Evolutionary conservation across 2,888 invertebrate genomes (phyloP), one percentile per base, ranked within the genome.

Genomic region (Fragum whitleyi): DNA sequence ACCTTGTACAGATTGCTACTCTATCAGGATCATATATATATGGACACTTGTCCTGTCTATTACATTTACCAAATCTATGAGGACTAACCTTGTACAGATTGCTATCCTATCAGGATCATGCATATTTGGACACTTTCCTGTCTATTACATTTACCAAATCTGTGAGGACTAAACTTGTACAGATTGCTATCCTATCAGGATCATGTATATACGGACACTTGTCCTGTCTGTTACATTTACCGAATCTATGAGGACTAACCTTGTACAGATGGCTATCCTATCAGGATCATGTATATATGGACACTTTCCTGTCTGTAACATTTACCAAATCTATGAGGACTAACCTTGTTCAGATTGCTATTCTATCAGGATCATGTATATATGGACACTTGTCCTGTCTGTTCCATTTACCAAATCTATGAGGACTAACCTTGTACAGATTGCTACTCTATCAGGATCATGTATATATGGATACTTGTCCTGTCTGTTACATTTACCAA

Each of bases 41-140:
- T 59, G 95, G 95, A 94, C 98, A 98, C 74, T 95, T 96, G 11
- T 95, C 95, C 85, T 96, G 95, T 84, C 96, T 96, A 73, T 96
- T 95, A 94, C 98, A 98, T 92, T 96, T 96, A 7, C 98, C 98
- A 94, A 96, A 97, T 90, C 96, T 96, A 90, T 96, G n/a, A n/a
- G n/a, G n/a, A n/a, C n/a, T n/a, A n/a, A n/a, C n/a, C n/a, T n/a
- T n/a, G n/a, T n/a, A n/a, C n/a, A n/a, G n/a, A n/a, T n/a, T n/a
- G n/a, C n/a, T 42, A 98, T 96, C 94, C 97, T 97, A 89, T 96
- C 96, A 82, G 96, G 96, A 93, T 98, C 97, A 94, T 98, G 98
- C 73, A 97, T 95, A 93, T 96, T 97, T 59, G 95, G 95, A 94
- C 98, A 98, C 74, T 95, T 96, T 95, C 95, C 85, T 96, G 95